Evolutionary conservation across 1,140 invertebrate genomes (phyloP), one percentile per base, ranked within the genome.

Genomic region (Euborellia annulipes): DNA sequence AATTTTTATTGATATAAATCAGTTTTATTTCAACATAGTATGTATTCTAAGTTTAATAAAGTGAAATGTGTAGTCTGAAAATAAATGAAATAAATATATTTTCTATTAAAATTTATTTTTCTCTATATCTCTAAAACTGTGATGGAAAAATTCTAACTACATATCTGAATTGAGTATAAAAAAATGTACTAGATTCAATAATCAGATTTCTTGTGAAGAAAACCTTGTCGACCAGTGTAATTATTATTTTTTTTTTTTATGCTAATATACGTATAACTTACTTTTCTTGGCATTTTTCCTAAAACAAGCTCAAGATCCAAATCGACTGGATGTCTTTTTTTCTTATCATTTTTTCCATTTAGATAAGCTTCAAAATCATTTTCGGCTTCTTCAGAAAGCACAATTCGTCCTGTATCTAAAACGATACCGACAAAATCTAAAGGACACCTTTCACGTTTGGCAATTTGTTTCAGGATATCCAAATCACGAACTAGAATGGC

Each of bases 391-490:
- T 85, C 82, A 2, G 79, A 64, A 1, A 88, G 64, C 50, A 82
- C 76, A 32, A 87, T 19, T 18, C 22, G 19, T 21, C 46, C 46
- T 36, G 20, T 41, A 18, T 47, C 39, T 9, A 47, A 36, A 0
- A 97, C 85, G 50, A 79, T 76, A 0, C 94, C 94, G 4, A 98
- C 93, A 66, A 93, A 85, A 56, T 82, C 84, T 7, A 97, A 78
- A 2, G 87, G 85, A 62, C 94, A 97, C 49, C 86, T 76, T 70
- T 98, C 94, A 47, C 94, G 69, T 13, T 66, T 57, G 34, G 84
- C 81, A 42, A 98, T 86, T 52, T 71, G 68, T 55, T 79, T 66
- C 0, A 97, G 63, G 2, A 82, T 48, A 11, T 63, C 46, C 8
- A 76, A 66, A 54, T 85, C 70, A 34, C 67, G 67, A 50, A 89